These are phyloP conservation scores for Chiridota heheva DNA, from an alignment of 35 echinoderm and acorn worm species.

Conservation along the genomic window DNA sequence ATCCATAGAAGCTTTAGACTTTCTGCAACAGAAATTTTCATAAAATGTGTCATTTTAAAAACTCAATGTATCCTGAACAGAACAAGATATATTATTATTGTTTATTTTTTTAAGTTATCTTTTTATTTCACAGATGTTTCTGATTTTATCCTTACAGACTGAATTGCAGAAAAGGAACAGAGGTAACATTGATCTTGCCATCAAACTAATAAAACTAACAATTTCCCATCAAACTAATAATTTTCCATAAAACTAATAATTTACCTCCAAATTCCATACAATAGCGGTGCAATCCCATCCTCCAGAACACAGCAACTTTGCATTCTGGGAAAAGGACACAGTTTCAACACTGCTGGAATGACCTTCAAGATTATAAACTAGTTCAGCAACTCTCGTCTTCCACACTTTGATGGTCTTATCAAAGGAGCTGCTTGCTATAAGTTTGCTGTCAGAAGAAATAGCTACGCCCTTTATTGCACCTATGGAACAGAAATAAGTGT, in stretches of 20 bases:
- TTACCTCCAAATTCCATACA: conserved; percentile 81
- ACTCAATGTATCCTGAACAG: no score
- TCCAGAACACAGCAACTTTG: conserved; percentile 75
- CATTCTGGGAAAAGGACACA: conserved; percentile 70
- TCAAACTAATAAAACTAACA: background rate
- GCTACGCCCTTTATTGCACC: conserved; percentile 89
- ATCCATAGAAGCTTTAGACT: no score
- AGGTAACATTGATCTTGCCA: background rate
- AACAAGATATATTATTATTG: no score
- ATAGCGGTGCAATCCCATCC: conserved; percentile 79
- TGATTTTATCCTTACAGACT: no score
- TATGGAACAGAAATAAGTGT: no score
- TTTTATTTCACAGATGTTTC: no score
- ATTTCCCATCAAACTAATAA: background rate
- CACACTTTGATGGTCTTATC: conserved; percentile 84
- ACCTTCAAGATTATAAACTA: conserved; percentile 68
- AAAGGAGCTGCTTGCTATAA: conserved; percentile 80
- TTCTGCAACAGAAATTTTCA: no score
- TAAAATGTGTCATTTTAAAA: no score
- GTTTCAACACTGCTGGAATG: conserved; percentile 88
- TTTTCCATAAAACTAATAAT: background rate
- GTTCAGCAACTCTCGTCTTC: conserved; percentile 77
- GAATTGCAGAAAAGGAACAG: no score
- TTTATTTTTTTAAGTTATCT: no score
- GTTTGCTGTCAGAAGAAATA: conserved; percentile 75